Conservation (phyloP, 2,797 vertebrate genomes). For the Syndactyla subalaris region DNA sequence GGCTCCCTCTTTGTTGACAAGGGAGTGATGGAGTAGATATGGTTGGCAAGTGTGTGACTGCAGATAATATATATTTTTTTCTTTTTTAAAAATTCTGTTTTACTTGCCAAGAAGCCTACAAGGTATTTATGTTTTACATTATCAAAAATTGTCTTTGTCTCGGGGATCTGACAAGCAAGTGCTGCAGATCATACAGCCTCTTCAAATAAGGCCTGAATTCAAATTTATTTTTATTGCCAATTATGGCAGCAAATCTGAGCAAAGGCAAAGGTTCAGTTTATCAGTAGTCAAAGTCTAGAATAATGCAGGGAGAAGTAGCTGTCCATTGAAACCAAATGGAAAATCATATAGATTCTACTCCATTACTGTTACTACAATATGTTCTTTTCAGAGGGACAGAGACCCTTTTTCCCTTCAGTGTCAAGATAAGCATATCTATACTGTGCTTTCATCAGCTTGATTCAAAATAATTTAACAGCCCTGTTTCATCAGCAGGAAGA, state of each 20-base stretch:
- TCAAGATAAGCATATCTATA: neutral
- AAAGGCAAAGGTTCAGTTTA: neutral
- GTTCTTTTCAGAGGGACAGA: neutral
- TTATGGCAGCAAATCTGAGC: neutral
- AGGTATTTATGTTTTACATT: neutral
- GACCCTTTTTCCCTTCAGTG: neutral
- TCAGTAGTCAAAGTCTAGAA: neutral
- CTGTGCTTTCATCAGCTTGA: neutral
- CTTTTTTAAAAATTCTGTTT: neutral
- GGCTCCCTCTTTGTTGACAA: fast-evolving
- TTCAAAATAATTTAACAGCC: neutral
- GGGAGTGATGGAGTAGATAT: neutral
- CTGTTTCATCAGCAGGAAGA: neutral
- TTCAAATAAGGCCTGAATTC: neutral
- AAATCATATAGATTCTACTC: neutral
- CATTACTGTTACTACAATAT: neutral
- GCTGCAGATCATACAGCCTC: neutral
- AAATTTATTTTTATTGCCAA: neutral
- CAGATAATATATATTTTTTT: neutral
- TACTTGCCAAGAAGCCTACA: neutral
- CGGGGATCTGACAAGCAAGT: neutral
- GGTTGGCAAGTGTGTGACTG: neutral
- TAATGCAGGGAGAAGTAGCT: neutral
- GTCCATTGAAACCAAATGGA: neutral
- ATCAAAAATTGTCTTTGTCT: neutral